Evolutionary conservation across 2,113 vertebrate genomes (phyloP), one percentile per base, ranked within the genome.

Genomic region (rabbit (Oryctolagus cuniculus)): DNA sequence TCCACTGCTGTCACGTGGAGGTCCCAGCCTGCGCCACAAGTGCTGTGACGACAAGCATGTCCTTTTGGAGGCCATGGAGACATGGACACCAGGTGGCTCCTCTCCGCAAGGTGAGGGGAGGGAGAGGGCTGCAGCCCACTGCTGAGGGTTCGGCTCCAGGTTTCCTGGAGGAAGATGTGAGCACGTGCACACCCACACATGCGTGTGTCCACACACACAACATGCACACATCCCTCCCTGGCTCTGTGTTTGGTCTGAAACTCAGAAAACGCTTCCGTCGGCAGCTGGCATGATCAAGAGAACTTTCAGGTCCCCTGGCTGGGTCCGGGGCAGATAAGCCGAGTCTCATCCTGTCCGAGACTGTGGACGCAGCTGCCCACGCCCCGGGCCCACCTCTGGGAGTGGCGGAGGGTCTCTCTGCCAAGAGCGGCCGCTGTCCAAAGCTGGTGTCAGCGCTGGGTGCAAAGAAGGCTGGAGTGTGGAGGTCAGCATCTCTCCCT

Each of bases 1-100:
- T 15, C 10, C 6, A 5, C 19, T 19, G 1, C 38, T 49, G 16
- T 0, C 2, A 6, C 0, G 2, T 1, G 27, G 34, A 51, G 17
- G 51, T 11, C 69, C 55, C 11, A 16, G 38, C 69, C 69, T n/a
- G 61, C 31, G 36, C 75, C n/a, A 4, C 1, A 5, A 9, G 36
- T 1, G 16, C 36, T 55, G 22, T 3, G 58, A 15, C 5, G 61
- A 3, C 11, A 3, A 51, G 72, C 64, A 2, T 49, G 66, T 21
- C 63, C 15, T 27, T 53, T n/a, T 49, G 63, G n/a, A 67, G 51
- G 4, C 34, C 12, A 0, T 1, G 16, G 6, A 11, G 79, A 79
- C 1, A 4, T 5, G 0, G 69, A 25, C 8, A 25, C 34, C 58
- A 12, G 17, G 74, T 2, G 12, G 87, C 22, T 22, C 44, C 51